phyloP scores from a whole-genome alignment of 1,140 invertebrate species.

The Pseudomyrmex cubaensis region DNA sequence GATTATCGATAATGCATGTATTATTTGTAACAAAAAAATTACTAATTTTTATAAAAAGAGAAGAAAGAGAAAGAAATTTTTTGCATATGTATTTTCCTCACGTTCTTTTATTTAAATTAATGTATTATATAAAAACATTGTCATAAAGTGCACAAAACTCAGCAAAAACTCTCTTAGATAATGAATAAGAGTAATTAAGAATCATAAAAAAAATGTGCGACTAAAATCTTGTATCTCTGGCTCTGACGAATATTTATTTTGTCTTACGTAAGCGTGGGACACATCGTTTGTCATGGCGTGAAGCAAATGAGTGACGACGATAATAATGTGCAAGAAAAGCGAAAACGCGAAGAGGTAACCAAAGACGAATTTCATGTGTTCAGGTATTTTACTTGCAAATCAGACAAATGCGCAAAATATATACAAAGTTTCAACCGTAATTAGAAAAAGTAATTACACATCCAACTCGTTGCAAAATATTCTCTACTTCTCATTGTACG shows the following conservation, averaged over 20 bases:
- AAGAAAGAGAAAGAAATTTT: too few species aligned
- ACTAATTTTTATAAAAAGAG: neutral
- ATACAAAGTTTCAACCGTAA: neutral
- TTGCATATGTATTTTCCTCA: neutral
- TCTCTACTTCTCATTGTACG: neutral
- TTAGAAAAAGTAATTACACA: neutral
- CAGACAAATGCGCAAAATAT: neutral
- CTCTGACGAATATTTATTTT: slow-evolving; percentile 6
- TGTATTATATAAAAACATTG: neutral
- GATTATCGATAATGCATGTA: too few species aligned
- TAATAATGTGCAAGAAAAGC: slow-evolving; percentile 2
- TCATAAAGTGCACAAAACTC: neutral
- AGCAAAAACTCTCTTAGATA: neutral
- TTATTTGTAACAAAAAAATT: neutral
- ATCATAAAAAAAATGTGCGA: slow-evolving; percentile 8
- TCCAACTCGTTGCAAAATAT: neutral
- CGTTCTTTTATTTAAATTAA: neutral
- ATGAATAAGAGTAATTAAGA: neutral
- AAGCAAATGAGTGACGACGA: slow-evolving; percentile 16
- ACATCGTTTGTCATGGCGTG: neutral
- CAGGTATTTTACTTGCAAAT: neutral
- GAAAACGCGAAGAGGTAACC: slow-evolving; percentile 14
- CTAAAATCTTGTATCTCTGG: neutral
- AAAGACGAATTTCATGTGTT: neutral
- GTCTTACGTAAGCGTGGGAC: slow-evolving; percentile 48